phyloP scores from a whole-genome alignment of 2,797 vertebrate species.

The Arctocebus calabarensis region DNA sequence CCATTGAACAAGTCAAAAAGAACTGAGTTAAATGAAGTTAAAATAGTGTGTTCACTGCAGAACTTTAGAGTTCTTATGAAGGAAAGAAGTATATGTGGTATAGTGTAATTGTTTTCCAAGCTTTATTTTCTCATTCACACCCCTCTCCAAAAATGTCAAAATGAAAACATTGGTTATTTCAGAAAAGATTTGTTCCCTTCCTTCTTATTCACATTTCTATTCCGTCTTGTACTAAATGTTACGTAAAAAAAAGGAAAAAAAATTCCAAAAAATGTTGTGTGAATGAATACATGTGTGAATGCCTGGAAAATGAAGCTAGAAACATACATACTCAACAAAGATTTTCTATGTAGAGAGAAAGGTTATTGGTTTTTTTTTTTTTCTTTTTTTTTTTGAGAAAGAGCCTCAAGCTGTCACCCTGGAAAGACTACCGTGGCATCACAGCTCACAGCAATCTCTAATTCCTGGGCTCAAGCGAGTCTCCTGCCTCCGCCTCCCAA shows the following conservation, averaged over 20 bases:
- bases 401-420: too few species aligned
- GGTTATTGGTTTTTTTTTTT: background rate
- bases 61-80: conserved; percentile 9
- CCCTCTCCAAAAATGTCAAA: background rate
- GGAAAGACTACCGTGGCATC: too few species aligned
- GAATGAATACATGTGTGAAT: background rate
- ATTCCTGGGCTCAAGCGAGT: too few species aligned
- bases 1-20: background rate
- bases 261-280: background rate
- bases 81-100: background rate
- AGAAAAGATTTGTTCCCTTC: background rate
- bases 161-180: background rate
- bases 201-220: conserved; percentile 22
- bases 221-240: background rate
- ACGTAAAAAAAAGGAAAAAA: background rate
- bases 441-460: too few species aligned
- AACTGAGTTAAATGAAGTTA: background rate
- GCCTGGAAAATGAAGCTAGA: background rate
- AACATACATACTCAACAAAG: background rate
- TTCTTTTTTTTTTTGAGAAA: too few species aligned
- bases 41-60: background rate
- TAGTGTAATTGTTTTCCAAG: background rate
- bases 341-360: background rate
- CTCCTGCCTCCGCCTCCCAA: too few species aligned
- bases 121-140: background rate